Evolutionary conservation across 2,113 vertebrate species (phyloP), one percentile per base, ranked within the genome.

Genomic region (Rhynchomys soricoides): DNA sequence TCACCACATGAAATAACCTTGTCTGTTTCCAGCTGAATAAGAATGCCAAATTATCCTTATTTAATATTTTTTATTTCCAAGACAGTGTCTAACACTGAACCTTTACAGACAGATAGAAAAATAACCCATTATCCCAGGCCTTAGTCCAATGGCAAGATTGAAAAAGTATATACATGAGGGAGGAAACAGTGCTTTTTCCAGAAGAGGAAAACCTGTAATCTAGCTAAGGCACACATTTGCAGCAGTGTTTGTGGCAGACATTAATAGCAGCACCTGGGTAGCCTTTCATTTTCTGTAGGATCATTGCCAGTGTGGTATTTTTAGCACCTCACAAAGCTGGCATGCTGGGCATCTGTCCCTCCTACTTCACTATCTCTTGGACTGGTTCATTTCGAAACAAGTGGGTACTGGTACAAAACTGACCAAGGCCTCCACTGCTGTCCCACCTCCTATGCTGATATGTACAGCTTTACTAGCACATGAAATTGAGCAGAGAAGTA

Each of bases 251-350:
- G 90, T 16, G 75, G 92, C 87, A 90, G 95, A 88, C 97, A 94
- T 83, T 75, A 95, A 75, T 90, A 2, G 16, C 73, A 89, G 78
- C 94, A 93, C 96, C 96, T 97, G 94, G 79, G 31, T 22, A 16
- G 50, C 40, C 95, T 94, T 97, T 95, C 52, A 87, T 96, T 55
- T 74, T 95, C 43, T 79, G 43, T n/a, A 11, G 94, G 66, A 17
- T 83, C 93, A 50, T 95, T 90, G 83, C 62, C 45, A 73, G 10
- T 16, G 8, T 78, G 83, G 19, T 98, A 97, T 97, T 97, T 97
- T 98, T 97, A 97, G 96, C 48, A 45, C 43, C n/a, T 95, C 89
- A 93, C 93, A 97, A 96, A 96, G 95, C 92, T 83, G 45, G 50
- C 96, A 1, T 87, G 89, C 97, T 94, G 92, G 82, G 92, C 77